These are phyloP conservation scores for Platichthys flesus DNA, from an alignment of 2,113 vertebrate genomes.

Conservation along the genomic window DNA sequence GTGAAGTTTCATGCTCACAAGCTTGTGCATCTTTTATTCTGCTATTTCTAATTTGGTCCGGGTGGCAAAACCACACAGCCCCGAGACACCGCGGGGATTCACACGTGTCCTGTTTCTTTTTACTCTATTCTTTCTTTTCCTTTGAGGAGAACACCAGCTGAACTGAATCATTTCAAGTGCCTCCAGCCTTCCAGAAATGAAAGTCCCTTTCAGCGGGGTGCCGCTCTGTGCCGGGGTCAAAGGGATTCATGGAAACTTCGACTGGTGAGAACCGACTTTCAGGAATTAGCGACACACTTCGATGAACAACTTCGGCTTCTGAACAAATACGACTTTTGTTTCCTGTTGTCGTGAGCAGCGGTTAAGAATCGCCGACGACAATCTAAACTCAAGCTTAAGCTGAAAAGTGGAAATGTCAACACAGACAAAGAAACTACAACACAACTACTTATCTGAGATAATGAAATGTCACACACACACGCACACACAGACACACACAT, in stretches of 20 bases:
- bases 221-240: background rate
- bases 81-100: conserved; percentile 31
- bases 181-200: conserved; percentile 13
- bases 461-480: conserved; percentile 22
- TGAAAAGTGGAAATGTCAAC: conserved; percentile 27
- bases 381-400: background rate
- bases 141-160: conserved; percentile 43
- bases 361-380: no score
- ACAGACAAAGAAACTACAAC: background rate
- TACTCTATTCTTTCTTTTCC: conserved; percentile 8
- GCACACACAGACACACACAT: background rate
- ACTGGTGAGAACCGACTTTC: background rate
- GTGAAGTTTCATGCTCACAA: conserved; percentile 40
- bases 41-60: conserved; percentile 50
- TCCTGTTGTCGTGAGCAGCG: no score
- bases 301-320: background rate
- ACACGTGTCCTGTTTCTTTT: background rate
- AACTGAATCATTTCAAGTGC: conserved; percentile 31
- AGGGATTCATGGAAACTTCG: conserved; percentile 17
- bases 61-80: conserved; percentile 32
- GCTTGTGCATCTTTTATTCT: conserved; percentile 51
- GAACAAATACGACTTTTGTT: background rate
- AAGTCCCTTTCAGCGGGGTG: conserved; percentile 12
- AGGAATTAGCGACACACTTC: background rate
- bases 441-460: background rate